phyloP scores from a whole-genome alignment of 2,888 invertebrate species.

The Oligia latruncula region DNA sequence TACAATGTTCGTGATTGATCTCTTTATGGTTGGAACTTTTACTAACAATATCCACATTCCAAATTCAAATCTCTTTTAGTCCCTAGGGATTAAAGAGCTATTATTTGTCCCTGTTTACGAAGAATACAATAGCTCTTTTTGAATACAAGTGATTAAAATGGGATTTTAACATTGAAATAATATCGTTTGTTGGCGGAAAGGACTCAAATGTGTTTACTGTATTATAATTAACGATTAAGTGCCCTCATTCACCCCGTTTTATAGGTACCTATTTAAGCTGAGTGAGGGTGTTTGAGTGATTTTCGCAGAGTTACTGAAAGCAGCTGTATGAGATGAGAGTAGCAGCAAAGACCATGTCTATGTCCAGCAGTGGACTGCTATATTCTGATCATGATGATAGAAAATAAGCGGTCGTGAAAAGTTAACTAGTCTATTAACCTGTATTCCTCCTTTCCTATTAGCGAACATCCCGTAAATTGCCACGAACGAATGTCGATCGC shows the following conservation, averaged over 20 bases:
- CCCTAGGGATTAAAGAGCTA: no score
- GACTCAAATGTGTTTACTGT: background rate
- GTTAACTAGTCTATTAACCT: background rate
- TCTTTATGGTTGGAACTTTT: no score
- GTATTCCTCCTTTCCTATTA: background rate
- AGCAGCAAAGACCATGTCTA: background rate
- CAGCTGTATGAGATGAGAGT: background rate
- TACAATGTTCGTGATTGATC: no score
- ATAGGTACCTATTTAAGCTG: no score
- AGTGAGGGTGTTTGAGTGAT: background rate
- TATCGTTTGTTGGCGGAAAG: background rate
- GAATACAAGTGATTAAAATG: background rate
- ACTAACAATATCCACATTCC: no score
- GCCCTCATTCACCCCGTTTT: background rate
- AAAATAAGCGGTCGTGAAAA: background rate
- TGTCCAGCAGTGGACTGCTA: background rate
- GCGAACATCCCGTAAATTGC: constrained; percentile 6
- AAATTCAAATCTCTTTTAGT: no score
- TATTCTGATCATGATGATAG: background rate
- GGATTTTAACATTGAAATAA: background rate
- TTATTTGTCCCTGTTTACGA: no score
- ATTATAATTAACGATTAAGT: background rate
- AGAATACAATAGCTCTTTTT: no score
- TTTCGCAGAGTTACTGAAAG: no score
- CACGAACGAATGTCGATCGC: constrained; percentile 9